A percentile compares a stretch with the other conserved stretches of the same genome.
These are phyloP conservation scores for Butorides virescens DNA, from an alignment of 2,113 vertebrate species.

Conservation along the genomic window DNA sequence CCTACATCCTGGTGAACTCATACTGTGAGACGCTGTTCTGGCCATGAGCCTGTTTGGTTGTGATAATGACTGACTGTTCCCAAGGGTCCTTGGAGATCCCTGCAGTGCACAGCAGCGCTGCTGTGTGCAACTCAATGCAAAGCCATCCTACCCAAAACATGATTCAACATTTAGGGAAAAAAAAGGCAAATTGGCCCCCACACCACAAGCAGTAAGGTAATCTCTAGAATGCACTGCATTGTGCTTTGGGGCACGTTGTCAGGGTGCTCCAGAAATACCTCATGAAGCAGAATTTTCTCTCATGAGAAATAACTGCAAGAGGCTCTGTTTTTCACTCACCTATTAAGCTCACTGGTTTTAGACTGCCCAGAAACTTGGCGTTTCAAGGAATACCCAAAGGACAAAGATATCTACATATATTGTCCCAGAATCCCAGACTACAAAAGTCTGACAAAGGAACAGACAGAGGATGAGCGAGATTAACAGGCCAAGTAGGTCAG, in stretches of 20 bases:
- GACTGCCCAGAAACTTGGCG: background rate
- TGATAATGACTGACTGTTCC: background rate
- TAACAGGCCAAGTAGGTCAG: constrained; percentile 63
- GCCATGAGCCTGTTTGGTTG: background rate
- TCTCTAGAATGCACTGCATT: background rate
- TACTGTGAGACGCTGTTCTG: background rate
- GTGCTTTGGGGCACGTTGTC: background rate
- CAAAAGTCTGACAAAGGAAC: constrained; percentile 41
- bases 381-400: constrained; percentile 40
- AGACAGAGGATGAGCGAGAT: constrained; percentile 45
- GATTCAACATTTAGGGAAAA: background rate
- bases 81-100: background rate
- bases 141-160: background rate
- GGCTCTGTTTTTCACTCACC: background rate
- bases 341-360: background rate
- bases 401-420: constrained; percentile 33
- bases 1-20: background rate
- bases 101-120: background rate
- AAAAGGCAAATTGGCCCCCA: background rate
- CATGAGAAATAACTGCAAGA: background rate
- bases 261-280: background rate
- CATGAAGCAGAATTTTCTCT: background rate
- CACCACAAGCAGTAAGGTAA: background rate
- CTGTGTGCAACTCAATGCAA: background rate
- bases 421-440: background rate